Evolutionary conservation across 2,888 invertebrate species (phyloP), one percentile per base, ranked within the genome.

Genomic region (Xestoiulus laeticollis): DNA sequence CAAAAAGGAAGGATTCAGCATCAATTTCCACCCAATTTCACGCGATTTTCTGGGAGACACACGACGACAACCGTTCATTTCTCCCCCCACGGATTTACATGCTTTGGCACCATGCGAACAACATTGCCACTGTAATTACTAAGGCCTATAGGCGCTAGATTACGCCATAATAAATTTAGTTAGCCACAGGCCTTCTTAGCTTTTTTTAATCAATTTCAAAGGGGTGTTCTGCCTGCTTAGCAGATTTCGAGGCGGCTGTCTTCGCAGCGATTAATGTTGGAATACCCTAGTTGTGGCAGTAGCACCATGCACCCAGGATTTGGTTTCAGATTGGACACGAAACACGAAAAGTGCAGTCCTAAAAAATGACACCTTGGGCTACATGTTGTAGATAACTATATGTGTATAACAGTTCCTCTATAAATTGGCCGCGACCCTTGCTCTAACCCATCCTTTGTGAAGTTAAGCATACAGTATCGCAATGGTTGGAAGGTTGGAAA

Each of bases 171-270:
- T 68, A 68, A 68, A 68, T 68, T 68, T 68, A 68, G 68, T 68
- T 68, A 68, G 68, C 68, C 68, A 68, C 68, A 68, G 68, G 68
- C 59, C 59, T 59, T n/a, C 59, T 59, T 22, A 22, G 22, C 68
- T 22, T 68, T 68, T 68, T 68, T 68, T 68, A 68, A 68, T 68
- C 68, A 68, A 68, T 68, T 68, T 68, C 68, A 68, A 68, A 68
- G 68, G 68, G 68, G 68, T 68, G 68, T 68, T 68, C 68, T 68
- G 68, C 68, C 68, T 68, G 68, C 68, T 68, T 68, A 68, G 68
- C 68, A 68, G 1, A 6, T 68, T 68, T 68, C 68, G 68, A 68
- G 68, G 68, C 68, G 68, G 68, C 68, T 68, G 68, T 68, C 68
- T 68, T 68, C 26, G 68, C 68, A 22, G 68, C 68, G 8, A 68